Conservation (phyloP, 2,797 vertebrate genomes). For the Sebastes trivittatus region DNA sequence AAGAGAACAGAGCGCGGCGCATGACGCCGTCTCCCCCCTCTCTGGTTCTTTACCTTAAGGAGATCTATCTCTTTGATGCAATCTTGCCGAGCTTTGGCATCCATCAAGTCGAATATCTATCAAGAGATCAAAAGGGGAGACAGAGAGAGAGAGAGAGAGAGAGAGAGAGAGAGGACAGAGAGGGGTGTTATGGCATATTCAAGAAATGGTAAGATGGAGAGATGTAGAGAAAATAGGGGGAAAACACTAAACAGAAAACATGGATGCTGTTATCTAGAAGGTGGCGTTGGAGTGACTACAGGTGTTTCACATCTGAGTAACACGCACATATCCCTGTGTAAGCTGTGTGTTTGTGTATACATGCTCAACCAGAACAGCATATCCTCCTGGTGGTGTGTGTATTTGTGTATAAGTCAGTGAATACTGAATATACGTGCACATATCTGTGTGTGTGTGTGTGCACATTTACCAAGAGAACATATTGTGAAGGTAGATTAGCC, state of each 20-base stretch:
- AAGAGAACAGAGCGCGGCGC: constrained; percentile 81
- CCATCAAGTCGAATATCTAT: constrained; percentile 99
- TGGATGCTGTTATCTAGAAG: constrained; percentile 63
- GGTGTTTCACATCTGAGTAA: constrained; percentile 64
- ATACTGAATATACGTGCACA: neutral
- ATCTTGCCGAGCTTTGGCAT: constrained; percentile 99
- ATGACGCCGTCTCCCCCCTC: constrained; percentile 78
- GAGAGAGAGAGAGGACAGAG: constrained; percentile 55
- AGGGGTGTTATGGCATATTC: constrained; percentile 70
- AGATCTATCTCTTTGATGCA: constrained; percentile 99
- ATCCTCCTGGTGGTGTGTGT: neutral
- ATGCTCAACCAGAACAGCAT: constrained; percentile 2
- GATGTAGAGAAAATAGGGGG: constrained; percentile 43
- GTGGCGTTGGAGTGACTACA: constrained; percentile 65
- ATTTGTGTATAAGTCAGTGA: neutral
- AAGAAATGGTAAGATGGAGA: constrained; percentile 67
- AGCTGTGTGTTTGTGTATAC: constrained; percentile 16
- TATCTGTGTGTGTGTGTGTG: neutral
- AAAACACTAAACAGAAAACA: constrained; percentile 63
- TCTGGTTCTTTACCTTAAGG: constrained; percentile 93
- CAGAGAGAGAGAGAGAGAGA: constrained; percentile 19
- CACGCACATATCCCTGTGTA: constrained; percentile 21
- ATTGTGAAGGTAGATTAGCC: neutral
- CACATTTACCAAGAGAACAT: neutral
- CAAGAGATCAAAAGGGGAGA: constrained; percentile 82